phyloP scores from a whole-genome alignment of 2,797 vertebrate species.

The Rhinophrynus dorsalis region DNA sequence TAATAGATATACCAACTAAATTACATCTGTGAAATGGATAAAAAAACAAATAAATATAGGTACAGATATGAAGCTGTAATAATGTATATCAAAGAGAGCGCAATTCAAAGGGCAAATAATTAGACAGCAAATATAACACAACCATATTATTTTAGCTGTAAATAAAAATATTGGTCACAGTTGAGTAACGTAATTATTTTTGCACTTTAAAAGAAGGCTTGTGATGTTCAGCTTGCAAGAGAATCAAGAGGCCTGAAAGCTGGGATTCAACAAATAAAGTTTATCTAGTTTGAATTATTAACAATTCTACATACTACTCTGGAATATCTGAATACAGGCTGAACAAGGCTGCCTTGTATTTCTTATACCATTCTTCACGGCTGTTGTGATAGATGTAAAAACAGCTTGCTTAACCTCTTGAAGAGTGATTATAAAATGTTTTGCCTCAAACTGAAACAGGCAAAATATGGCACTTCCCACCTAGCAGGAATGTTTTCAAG shows the following conservation, averaged over 20 bases:
- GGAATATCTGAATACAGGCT: too few species aligned
- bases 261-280: background rate
- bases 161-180: background rate
- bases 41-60: constrained; percentile 23
- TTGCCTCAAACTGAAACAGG: too few species aligned
- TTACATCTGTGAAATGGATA: constrained; percentile 11
- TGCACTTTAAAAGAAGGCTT: background rate
- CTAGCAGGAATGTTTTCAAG: too few species aligned
- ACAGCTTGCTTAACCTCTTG: too few species aligned
- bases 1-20: constrained; percentile 8
- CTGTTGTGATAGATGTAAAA: too few species aligned
- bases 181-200: constrained; percentile 11
- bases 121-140: constrained; percentile 24
- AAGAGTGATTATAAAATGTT: too few species aligned
- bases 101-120: constrained; percentile 36
- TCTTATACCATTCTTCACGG: too few species aligned
- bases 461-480: too few species aligned
- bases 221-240: background rate
- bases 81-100: constrained; percentile 22
- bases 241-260: background rate
- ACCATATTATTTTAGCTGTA: constrained; percentile 2
- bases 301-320: too few species aligned
- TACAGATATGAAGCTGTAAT: constrained; percentile 19
- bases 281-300: background rate
- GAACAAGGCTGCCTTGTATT: too few species aligned